Percentiles rank a stretch among this genome's conserved stretches.
Evolutionary conservation across 2,888 invertebrate species (phyloP).

Genomic region (Linnaemya vulpina): DNA sequence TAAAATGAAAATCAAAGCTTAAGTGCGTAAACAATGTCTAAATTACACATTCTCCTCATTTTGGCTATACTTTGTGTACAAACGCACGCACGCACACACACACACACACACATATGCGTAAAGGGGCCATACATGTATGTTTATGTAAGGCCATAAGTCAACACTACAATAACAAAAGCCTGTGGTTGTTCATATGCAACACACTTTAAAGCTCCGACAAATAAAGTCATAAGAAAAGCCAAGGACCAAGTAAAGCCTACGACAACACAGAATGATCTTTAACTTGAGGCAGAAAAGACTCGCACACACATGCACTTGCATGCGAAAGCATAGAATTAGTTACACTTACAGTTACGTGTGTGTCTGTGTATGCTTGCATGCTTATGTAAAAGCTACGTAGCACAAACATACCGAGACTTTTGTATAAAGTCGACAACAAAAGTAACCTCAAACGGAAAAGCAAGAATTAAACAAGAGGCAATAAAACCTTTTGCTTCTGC

Average conservation of each 20-base stretch:
- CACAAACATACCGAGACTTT: not conserved
- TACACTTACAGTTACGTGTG: not conserved
- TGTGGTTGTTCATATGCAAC: not conserved
- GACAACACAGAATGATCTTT: slow-evolving; percentile 14
- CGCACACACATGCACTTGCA: not conserved
- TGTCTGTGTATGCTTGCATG: too few species aligned
- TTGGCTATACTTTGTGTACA: not conserved
- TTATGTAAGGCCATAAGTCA: not conserved
- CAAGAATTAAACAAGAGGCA: slow-evolving; percentile 67
- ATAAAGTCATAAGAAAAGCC: slow-evolving; percentile 10
- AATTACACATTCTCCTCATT: slow-evolving; percentile 5
- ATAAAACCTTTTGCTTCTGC: slow-evolving; percentile 69
- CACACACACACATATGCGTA: not conserved
- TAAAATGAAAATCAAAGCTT: slow-evolving; percentile 77
- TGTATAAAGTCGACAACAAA: slow-evolving; percentile 39
- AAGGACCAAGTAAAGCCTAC: slow-evolving; percentile 5
- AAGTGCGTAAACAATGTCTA: slow-evolving; percentile 81
- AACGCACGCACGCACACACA: not conserved
- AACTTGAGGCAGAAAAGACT: not conserved
- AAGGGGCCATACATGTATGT: not conserved
- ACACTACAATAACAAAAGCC: not conserved
- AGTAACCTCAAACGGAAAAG: slow-evolving; percentile 69
- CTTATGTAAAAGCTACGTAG: not conserved
- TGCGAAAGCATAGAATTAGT: not conserved
- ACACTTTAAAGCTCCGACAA: not conserved